These are phyloP conservation scores for Jordanella pulchra DNA, from an alignment of 2,797 vertebrate species.

Conservation along the genomic window DNA sequence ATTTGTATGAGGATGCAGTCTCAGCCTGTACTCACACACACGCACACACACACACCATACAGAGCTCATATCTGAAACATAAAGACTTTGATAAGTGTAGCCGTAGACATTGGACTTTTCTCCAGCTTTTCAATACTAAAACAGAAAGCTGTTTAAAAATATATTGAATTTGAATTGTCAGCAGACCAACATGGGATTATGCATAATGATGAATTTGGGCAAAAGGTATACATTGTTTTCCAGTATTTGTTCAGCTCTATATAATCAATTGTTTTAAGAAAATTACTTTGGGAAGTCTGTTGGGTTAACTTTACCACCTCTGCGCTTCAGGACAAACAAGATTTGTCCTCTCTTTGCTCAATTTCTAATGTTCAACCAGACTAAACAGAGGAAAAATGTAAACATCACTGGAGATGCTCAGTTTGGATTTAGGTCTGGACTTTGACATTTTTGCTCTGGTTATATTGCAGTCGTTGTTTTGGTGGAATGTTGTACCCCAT, in stretches of 20 bases:
- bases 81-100: neutral
- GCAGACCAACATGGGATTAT: neutral
- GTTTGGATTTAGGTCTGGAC: neutral
- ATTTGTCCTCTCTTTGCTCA: neutral
- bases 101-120: neutral
- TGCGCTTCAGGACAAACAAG: neutral
- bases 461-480: neutral
- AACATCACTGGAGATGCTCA: neutral
- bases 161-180: neutral
- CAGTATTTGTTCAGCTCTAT: neutral
- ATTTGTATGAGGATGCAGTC: constrained; percentile 47
- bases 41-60: neutral
- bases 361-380: neutral
- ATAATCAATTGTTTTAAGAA: neutral
- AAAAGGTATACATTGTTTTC: neutral
- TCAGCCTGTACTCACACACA: constrained; percentile 33
- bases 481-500: neutral
- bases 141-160: neutral
- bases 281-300: neutral
- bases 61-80: constrained; percentile 40
- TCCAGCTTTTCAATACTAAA: neutral
- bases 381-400: neutral
- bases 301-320: neutral
- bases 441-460: neutral
- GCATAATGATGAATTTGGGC: no score